Evolutionary conservation across 2,797 vertebrate species (phyloP).

Genomic region (Emys orbicularis): DNA sequence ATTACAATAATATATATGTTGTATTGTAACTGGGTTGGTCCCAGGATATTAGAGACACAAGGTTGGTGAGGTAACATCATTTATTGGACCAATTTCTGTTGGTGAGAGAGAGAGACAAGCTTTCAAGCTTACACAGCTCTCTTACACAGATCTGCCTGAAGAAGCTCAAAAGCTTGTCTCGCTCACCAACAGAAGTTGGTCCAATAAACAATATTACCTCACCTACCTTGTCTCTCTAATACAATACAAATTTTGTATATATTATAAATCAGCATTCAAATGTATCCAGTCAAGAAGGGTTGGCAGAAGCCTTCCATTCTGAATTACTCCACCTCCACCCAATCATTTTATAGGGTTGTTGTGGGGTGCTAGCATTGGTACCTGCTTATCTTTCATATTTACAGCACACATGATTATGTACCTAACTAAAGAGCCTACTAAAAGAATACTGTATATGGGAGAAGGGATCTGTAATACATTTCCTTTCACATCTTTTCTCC

Average conservation of each 20-base stretch:
- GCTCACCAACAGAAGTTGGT: too few species aligned
- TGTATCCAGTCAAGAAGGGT: neutral
- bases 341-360: neutral
- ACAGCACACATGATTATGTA: neutral
- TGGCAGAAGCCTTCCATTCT: neutral
- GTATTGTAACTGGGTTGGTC: neutral
- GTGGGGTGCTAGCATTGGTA: neutral
- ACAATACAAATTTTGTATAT: too few species aligned
- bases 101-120: too few species aligned
- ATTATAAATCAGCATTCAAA: neutral
- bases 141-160: too few species aligned
- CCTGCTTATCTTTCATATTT: conserved; percentile 15
- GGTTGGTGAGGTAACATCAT: too few species aligned
- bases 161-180: too few species aligned
- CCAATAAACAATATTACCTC: too few species aligned
- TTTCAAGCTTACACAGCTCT: too few species aligned
- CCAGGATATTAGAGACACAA: too few species aligned
- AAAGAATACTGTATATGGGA: neutral
- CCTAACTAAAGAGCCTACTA: neutral
- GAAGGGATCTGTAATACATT: neutral
- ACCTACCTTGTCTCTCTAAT: too few species aligned
- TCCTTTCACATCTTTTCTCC: neutral
- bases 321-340: neutral
- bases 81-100: too few species aligned
- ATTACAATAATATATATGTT: neutral